Evolutionary conservation across 2,888 invertebrate genomes (phyloP), one percentile per base, ranked within the genome.

Genomic region (Steromphala cineraria): DNA sequence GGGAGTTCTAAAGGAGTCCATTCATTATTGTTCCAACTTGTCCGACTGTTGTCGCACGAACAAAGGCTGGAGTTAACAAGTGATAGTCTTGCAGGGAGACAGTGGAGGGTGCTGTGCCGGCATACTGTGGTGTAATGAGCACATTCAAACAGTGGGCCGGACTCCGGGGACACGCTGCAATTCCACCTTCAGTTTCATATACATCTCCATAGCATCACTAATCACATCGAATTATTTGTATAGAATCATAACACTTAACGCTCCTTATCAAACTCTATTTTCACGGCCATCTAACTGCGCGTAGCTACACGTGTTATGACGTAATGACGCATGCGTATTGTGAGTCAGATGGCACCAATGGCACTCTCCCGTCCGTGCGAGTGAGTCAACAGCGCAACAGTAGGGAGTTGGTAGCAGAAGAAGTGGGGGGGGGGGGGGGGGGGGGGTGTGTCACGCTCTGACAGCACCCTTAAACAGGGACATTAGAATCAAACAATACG

Each of bases 331-430:
- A 36, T 36, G 71, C 71, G 36, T 71, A 19, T 36, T 36, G 36
- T 36, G 71, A 71, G 36, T 71, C 71, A 36, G 19, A 40, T 40
- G 71, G 40, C 71, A 71, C 71, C 71, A 24, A 40, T 71, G 40
- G 36, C 31, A 17, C 40, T 71, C 40, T n/a, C 71, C 71, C 40
- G 17, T 71, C 36, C 71, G 40, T 40, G 19, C 40, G 71, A 71
- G 71, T 71, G 71, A 71, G 71, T 71, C 71, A 71, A 36, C 40
- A 17, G 19, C 15, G 71, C 71, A 71, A 71, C 71, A 36, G 71
- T 71, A 36, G 71, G 10, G 19, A 40, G 4, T 5, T 36, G 28
- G 40, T 71, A 31, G 40, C 19, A 2, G n/a, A 31, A 31, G 67
- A 67, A 8, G 10, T 5, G 36, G 36, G 36, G 36, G 36, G 3